A percentile compares a stretch with the other conserved stretches of the same genome.
Conservation (phyloP, 1,140 invertebrate species). For the Drepana arcuata region DNA sequence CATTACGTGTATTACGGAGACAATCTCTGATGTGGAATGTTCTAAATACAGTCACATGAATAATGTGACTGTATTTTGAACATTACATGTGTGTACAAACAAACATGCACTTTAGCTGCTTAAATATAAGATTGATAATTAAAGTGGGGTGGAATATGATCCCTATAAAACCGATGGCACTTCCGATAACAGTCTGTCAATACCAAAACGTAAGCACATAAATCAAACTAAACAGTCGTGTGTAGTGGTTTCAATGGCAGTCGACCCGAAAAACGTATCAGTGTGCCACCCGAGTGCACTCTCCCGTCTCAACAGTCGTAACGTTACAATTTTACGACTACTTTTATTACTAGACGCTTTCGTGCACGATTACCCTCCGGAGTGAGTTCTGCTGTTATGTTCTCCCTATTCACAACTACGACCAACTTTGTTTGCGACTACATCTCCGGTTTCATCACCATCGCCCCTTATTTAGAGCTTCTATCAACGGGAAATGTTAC, state of each 20-base stretch:
- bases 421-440: no score
- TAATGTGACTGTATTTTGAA: conserved; percentile 3
- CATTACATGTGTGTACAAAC: no score
- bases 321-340: conserved; percentile 66
- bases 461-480: no score
- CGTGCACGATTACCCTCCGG: conserved; percentile 66
- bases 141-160: no score
- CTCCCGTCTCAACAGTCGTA: conserved; percentile 57
- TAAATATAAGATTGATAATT: no score
- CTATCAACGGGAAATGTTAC: no score
- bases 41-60: conserved; percentile 2
- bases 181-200: conserved; percentile 35
- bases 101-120: no score
- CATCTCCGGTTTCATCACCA: conserved; percentile 14
- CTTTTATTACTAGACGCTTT: conserved; percentile 69
- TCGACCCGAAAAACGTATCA: conserved; percentile 42
- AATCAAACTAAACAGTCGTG: conserved; percentile 30
- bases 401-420: no score
- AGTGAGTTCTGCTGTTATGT: conserved; percentile 69
- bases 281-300: conserved; percentile 61
- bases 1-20: no score
- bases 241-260: conserved; percentile 9
- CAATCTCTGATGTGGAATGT: no score
- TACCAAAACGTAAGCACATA: conserved; percentile 37
- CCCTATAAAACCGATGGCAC: no score